Evolutionary conservation across 2,113 vertebrate species (phyloP).

Genomic region (Vireo altiloquus): DNA sequence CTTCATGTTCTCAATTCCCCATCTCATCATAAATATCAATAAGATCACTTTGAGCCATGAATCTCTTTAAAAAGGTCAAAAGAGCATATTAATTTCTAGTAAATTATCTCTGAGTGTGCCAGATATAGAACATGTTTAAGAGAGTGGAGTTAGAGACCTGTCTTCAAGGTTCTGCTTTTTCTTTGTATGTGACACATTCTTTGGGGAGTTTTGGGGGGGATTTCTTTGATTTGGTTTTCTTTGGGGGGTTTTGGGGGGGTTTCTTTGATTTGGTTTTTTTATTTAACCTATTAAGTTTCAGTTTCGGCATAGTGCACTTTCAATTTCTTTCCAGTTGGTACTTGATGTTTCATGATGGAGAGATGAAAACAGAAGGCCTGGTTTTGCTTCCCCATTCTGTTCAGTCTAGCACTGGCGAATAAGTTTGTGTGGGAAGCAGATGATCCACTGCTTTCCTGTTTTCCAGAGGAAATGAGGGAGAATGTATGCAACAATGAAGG

Average conservation of each 20-base stretch:
- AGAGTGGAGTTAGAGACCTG: background rate
- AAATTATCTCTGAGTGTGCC: background rate
- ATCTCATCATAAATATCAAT: no score
- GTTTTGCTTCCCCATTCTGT: background rate
- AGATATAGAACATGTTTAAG: background rate
- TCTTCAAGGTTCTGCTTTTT: background rate
- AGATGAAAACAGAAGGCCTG: background rate
- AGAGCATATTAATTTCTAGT: background rate
- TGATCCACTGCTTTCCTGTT: background rate
- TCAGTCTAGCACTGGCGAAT: background rate
- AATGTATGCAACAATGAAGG: background rate
- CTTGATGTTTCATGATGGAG: background rate
- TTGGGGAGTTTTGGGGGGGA: background rate
- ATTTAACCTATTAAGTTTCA: accelerated
- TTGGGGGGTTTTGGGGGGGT: background rate
- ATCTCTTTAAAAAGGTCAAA: background rate
- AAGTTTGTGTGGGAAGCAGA: background rate
- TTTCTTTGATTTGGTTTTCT: background rate
- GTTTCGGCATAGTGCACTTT: background rate
- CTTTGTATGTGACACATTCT: background rate
- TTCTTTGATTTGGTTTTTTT: background rate
- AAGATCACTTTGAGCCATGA: background rate
- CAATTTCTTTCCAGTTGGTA: background rate
- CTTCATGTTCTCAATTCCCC: background rate
- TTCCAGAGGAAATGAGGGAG: background rate